Evolutionary conservation across 2,888 invertebrate genomes (phyloP), one percentile per base, ranked within the genome.

Genomic region (Pasiphila rectangulata): DNA sequence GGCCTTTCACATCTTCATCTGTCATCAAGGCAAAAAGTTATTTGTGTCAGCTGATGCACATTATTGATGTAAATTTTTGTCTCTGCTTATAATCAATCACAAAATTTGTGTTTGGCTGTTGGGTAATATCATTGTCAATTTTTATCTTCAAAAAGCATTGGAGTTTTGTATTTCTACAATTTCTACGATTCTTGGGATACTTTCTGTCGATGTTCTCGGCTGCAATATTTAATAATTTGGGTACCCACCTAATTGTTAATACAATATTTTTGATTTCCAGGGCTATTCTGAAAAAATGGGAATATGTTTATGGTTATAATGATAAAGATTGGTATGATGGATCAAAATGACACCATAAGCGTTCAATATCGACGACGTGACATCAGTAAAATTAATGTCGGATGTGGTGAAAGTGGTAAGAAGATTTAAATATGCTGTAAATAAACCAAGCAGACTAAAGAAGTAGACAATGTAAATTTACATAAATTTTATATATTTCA

Each of bases 1-100:
- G 24, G 25, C 40, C 27, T 17, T 21, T 44, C 35, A 46, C 27
- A 51, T 20, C 25, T 39, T 39, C 23, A 45, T 37, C 34, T 39
- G 45, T 45, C 39, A 50, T 39, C 29, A 39, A 30, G 51, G 51
- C 49, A 52, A 59, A 59, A 56, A 57, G 53, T 62, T 63, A 64
- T 56, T 60, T 64, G 64, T 59, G 54, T 60, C 51, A 30, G 46
- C 30, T 42, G 46, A 24, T 39, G 36, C 36, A 38, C 21, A 6
- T 21, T 19, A 27, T 32, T 40, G 39, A 46, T 36, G 32, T 47
- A 51, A n/a, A 35, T 24, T 43, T 45, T 46, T 44, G 38, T 50
- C 47, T 52, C 27, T 12, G 36, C 48, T 48, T 24, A 23, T 5
- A 23, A 39, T 32, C 27, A 25, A 27, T 12, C 30, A 37, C 37